Percentiles rank a stretch among this genome's conserved stretches.
Evolutionary conservation across 2,113 vertebrate genomes (phyloP).

Genomic region (Stomatorhinus ivindoensis): DNA sequence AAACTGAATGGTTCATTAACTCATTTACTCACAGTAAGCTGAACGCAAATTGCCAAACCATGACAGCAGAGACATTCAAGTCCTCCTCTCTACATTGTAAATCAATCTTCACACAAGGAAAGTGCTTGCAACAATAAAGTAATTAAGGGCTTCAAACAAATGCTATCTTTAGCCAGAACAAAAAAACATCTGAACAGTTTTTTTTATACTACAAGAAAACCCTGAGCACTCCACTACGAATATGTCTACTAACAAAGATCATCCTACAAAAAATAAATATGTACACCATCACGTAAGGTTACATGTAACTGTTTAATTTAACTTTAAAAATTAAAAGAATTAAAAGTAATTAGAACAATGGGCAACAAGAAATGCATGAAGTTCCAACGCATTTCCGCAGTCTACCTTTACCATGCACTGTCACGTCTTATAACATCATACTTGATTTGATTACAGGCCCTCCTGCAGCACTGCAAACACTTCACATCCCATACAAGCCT

Average conservation of each 20-base stretch:
- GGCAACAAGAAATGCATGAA: neutral
- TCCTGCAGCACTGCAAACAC: neutral
- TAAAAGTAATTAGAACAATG: neutral
- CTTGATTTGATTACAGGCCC: neutral
- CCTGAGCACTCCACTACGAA: neutral
- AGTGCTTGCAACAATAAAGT: neutral
- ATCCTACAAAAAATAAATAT: neutral
- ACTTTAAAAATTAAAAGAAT: neutral
- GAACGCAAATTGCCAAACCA: constrained; percentile 26
- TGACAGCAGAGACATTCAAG: constrained; percentile 22
- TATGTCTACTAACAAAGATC: neutral
- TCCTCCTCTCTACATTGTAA: constrained; percentile 9
- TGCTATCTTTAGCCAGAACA: neutral
- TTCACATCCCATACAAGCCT: neutral
- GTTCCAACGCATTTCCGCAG: neutral
- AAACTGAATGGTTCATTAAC: constrained; percentile 30
- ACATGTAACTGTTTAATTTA: neutral
- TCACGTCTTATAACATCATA: neutral
- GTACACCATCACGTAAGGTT: neutral
- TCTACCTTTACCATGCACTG: neutral
- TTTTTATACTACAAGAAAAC: neutral
- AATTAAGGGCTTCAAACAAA: constrained; percentile 1
- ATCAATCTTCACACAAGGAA: constrained; percentile 18
- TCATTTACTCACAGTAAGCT: constrained; percentile 27
- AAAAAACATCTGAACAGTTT: neutral